Evolutionary conservation across 2,113 vertebrate genomes (phyloP).

Genomic region (Forbesichthys papilliferus): DNA sequence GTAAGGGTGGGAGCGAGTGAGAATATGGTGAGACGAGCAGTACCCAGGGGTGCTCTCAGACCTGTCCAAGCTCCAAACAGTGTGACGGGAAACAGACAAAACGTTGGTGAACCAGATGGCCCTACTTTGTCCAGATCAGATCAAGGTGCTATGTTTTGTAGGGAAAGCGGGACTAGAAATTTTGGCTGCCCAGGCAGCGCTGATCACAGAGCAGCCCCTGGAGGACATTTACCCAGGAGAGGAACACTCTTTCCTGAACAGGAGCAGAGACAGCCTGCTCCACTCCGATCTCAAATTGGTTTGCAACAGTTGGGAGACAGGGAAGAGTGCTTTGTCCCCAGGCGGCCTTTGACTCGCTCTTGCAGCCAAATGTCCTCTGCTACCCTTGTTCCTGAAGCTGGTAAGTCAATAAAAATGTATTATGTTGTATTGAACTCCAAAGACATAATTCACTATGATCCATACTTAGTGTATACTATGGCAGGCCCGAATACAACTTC

Average conservation of each 20-base stretch:
- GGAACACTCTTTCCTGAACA: constrained; percentile 2
- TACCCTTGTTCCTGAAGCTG: constrained; percentile 87
- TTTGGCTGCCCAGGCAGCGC: not conserved
- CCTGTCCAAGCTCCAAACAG: constrained; percentile 12
- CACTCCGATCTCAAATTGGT: not conserved
- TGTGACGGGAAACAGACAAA: constrained; percentile 15
- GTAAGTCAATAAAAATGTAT: constrained; percentile 68
- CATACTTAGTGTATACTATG: too few relatives aligned
- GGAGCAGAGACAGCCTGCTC: constrained; percentile 2
- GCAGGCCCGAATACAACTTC: too few relatives aligned
- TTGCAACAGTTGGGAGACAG: constrained; percentile 55
- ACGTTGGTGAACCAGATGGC: constrained; percentile 2
- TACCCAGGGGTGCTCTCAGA: constrained; percentile 8
- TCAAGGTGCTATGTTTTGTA: not conserved
- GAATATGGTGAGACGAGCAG: not conserved
- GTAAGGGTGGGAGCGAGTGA: constrained; percentile 27
- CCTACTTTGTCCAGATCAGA: not conserved
- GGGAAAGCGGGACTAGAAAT: not conserved
- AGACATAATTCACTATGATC: too few relatives aligned
- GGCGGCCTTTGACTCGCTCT: constrained; percentile 91
- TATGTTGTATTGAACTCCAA: not conserved
- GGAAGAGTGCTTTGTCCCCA: constrained; percentile 78
- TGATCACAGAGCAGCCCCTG: constrained; percentile 1
- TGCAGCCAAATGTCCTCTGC: constrained; percentile 87
- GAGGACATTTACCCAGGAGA: constrained; percentile 4